These are phyloP conservation scores for Leptopilina boulardi DNA, from an alignment of 1,140 invertebrate genomes.

Conservation along the genomic window DNA sequence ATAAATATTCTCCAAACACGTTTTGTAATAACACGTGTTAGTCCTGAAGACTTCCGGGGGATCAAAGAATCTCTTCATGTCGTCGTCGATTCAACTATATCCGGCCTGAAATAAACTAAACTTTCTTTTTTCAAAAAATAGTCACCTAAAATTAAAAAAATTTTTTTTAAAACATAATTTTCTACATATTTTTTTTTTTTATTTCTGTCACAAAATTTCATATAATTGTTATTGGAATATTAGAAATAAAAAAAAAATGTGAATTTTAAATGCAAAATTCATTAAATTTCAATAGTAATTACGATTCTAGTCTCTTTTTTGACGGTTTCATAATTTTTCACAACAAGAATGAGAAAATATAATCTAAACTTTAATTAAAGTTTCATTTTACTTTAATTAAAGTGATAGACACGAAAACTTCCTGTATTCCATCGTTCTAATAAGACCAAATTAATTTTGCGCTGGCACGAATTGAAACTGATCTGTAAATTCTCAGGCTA, in stretches of 20 bases:
- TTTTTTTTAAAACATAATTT: too few species aligned
- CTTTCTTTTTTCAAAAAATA: constrained; percentile 1
- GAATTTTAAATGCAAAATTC: too few species aligned
- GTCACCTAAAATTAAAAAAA: neutral
- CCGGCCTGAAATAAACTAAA: constrained; percentile 11
- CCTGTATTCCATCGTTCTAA: neutral
- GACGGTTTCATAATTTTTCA: neutral
- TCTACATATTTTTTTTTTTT: too few species aligned
- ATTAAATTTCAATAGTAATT: too few species aligned
- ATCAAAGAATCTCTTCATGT: constrained; percentile 7
- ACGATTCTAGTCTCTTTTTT: too few species aligned
- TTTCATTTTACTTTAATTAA: constrained; percentile 41
- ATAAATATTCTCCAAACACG: constrained; percentile 6
- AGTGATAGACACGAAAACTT: constrained; percentile 28
- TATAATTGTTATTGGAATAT: too few species aligned
- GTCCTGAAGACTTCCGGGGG: constrained; percentile 29
- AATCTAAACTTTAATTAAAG: constrained; percentile 40
- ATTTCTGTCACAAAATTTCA: too few species aligned
- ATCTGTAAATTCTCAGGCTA: neutral
- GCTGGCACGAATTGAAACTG: neutral
- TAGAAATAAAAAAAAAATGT: too few species aligned
- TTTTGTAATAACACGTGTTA: constrained; percentile 32
- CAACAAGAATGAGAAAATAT: constrained; percentile 33
- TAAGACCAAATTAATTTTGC: constrained; percentile 35
- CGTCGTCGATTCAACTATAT: constrained; percentile 5